Evolutionary conservation across 1,140 invertebrate species (phyloP).

Genomic region (Xylocopa sonorina): DNA sequence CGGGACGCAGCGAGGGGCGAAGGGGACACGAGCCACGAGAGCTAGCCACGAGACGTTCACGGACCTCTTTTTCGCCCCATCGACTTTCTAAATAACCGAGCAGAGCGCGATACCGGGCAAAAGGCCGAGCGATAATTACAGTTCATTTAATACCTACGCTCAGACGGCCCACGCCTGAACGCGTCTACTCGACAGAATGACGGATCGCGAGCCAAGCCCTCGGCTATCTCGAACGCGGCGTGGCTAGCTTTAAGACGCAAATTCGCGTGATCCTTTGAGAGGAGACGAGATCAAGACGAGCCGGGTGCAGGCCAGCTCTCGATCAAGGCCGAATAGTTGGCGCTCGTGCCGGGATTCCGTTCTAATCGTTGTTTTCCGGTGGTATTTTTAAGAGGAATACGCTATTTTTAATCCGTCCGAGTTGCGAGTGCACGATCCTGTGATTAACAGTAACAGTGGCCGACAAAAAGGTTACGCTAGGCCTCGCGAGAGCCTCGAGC

Average conservation of each 20-base stretch:
- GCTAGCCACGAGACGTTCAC: no score
- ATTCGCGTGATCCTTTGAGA: background rate
- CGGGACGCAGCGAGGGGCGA: no score
- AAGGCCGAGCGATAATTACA: constrained; percentile 51
- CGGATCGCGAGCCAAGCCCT: constrained; percentile 47
- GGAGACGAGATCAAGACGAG: background rate
- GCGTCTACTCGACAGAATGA: constrained; percentile 44
- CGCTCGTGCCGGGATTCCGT: background rate
- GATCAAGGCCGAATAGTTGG: constrained; percentile 22
- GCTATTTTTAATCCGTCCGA: background rate
- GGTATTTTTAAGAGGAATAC: background rate
- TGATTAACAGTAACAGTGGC: no score
- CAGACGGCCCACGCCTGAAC: constrained; percentile 25
- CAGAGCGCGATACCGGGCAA: background rate
- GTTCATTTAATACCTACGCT: constrained; percentile 53
- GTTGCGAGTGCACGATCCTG: background rate
- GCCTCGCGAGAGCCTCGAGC: no score
- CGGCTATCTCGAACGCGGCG: background rate
- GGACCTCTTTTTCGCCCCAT: background rate
- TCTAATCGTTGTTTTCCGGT: background rate
- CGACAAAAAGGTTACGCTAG: no score
- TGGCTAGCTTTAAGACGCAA: background rate
- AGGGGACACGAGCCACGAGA: no score
- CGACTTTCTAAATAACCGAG: no score
- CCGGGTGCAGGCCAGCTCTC: background rate